These are phyloP conservation scores for Riptortus pedestris DNA, from an alignment of 1,140 invertebrate genomes.

Conservation along the genomic window DNA sequence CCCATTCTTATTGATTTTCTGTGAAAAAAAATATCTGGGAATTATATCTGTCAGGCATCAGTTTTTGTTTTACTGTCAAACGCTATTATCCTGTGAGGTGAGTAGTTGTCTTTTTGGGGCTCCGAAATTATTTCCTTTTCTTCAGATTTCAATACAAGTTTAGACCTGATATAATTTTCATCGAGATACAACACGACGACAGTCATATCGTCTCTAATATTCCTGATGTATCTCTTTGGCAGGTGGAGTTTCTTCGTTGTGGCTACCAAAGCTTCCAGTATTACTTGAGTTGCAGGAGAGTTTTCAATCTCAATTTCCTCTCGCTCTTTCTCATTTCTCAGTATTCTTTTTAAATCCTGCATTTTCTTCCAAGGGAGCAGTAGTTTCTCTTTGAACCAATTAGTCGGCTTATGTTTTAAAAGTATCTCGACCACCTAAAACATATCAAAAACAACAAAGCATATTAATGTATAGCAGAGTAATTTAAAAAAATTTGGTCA, in stretches of 20 bases:
- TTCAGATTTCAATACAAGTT: no score
- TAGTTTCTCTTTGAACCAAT: not conserved
- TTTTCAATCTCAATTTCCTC: not conserved
- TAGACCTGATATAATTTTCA: no score
- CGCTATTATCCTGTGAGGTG: no score
- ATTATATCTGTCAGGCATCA: no score
- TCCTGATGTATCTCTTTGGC: not conserved
- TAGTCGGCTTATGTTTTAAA: not conserved
- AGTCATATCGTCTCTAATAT: slow-evolving; percentile 1
- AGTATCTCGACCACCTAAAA: not conserved
- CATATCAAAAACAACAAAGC: no score
- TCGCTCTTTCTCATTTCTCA: not conserved
- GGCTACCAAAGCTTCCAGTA: not conserved
- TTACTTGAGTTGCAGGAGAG: not conserved
- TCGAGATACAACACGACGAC: not conserved
- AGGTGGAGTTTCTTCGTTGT: not conserved
- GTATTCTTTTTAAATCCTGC: not conserved
- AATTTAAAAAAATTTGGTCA: no score
- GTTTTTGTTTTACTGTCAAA: no score
- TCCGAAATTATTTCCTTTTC: no score
- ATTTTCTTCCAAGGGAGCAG: not conserved
- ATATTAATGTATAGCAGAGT: no score
- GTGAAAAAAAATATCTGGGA: no score
- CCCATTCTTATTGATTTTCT: no score
- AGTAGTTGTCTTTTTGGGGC: no score